Base-by-base conservation (phyloP, 2,113 vertebrate genomes). In the Gambusia holbrooki region DNA sequence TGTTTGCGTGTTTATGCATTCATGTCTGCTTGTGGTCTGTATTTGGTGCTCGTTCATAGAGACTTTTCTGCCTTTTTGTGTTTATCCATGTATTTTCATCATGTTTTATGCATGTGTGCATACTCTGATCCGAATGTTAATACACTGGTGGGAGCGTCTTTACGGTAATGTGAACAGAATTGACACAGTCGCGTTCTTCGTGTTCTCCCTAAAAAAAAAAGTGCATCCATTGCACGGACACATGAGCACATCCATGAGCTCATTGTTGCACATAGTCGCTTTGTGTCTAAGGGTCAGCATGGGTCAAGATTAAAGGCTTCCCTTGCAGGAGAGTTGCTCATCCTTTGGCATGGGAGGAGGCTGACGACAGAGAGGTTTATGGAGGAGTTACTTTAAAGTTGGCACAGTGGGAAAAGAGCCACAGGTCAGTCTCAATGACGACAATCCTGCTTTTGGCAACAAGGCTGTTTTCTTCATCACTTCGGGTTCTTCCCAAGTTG, bases 271-370 rank as follows among this genome's bases (percentile, higher is more conserved):
- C 64, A 70, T 63, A 35, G 51, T 60, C 81, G 40, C 71, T 74
- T 75, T 62, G 62, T 78, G 77, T 85, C 80, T 75, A 74, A 58
- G 10, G 74, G 74, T 28, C 71, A 68, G 75, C 83, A 66, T 58
- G 79, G 87, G 87, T 90, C 85, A 83, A 86, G 89, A 90, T 92
- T 84, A 91, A 88, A 89, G 87, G 85, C 81, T 87, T 90, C 84
- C 58, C 73, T 71, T 70, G 62, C 63, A 71, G 83, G 65, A 83
- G 79, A 77, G 61, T 73, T 84, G 73, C 81, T 82, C 71, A 73
- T 88, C 66, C 64, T 54, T 62, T 76, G 37, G 75, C 82, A 83
- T 58, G 80, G 76, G 51, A 66, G 40, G 69, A 67, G 65, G 64
- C 62, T 74, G 73, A 69, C 87, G 67, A 75, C 42, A 58, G 74